Evolutionary conservation across 2,888 invertebrate species (phyloP).

Genomic region (Tinea pellionella): DNA sequence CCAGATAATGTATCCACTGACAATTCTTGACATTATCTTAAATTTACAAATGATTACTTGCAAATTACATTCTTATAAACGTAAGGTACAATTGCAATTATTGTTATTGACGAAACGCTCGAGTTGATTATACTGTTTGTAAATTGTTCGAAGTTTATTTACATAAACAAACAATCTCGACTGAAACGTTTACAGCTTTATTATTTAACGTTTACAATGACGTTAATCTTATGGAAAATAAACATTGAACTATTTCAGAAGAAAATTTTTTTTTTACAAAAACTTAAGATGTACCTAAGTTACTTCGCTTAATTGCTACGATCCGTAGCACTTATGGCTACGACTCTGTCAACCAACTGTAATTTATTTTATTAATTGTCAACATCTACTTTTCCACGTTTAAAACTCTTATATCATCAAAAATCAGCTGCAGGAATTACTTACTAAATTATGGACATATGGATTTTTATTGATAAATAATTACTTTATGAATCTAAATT

Average conservation of each 20-base stretch:
- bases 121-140: neutral
- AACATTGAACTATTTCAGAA: neutral
- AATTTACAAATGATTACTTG: slow-evolving; percentile 33
- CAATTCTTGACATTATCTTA: slow-evolving; percentile 24
- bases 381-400: no score
- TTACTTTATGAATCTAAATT: no score
- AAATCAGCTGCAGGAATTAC: no score
- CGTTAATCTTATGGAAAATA: neutral
- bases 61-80: slow-evolving; percentile 24
- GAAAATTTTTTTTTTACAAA: no score
- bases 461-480: no score
- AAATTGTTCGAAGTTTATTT: neutral
- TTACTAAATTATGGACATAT: no score
- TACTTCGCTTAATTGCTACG: no score
- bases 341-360: no score
- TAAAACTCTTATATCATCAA: no score
- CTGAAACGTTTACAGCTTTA: neutral
- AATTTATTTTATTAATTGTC: no score
- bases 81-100: neutral
- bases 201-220: neutral
- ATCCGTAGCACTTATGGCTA: no score
- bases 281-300: no score
- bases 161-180: neutral
- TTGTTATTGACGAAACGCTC: neutral
- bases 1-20: slow-evolving; percentile 26